These are phyloP conservation scores for Sarcophilus harrisii DNA, from an alignment of 2,797 vertebrate species.

Conservation along the genomic window DNA sequence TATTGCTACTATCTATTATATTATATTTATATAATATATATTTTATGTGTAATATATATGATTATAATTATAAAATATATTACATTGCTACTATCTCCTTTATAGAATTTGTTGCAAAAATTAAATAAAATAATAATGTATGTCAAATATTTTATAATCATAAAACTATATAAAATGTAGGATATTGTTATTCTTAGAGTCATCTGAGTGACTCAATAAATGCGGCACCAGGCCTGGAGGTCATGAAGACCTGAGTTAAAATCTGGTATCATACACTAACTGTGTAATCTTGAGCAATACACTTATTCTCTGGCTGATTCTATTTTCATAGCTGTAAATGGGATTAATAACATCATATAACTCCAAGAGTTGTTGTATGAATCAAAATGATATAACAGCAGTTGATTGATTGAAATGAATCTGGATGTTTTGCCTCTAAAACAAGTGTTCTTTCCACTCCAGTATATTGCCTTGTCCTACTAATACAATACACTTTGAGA, in stretches of 20 bases:
- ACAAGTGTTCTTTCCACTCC: not conserved
- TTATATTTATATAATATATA: no score
- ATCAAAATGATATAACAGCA: not conserved
- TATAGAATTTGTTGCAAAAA: not conserved
- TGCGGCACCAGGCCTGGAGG: accelerated
- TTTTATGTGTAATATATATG: no score
- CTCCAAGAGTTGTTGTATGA: not conserved
- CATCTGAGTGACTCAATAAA: not conserved
- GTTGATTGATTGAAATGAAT: not conserved
- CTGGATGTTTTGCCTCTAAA: not conserved
- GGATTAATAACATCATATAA: not conserved
- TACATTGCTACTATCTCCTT: not conserved
- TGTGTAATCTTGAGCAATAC: not conserved
- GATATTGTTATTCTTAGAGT: not conserved
- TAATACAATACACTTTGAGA: not conserved
- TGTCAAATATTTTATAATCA: not conserved
- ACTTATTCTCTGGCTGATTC: not conserved
- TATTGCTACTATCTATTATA: not conserved
- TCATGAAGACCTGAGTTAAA: not conserved
- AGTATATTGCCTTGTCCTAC: not conserved
- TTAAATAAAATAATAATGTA: not conserved
- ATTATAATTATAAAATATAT: not conserved
- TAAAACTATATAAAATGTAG: not conserved
- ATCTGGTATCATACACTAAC: not conserved
- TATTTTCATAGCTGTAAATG: not conserved